Percentiles rank a stretch among this genome's conserved stretches.
phyloP scores from a whole-genome alignment of 2,888 invertebrate species.

The Brachylomia viminalis region DNA sequence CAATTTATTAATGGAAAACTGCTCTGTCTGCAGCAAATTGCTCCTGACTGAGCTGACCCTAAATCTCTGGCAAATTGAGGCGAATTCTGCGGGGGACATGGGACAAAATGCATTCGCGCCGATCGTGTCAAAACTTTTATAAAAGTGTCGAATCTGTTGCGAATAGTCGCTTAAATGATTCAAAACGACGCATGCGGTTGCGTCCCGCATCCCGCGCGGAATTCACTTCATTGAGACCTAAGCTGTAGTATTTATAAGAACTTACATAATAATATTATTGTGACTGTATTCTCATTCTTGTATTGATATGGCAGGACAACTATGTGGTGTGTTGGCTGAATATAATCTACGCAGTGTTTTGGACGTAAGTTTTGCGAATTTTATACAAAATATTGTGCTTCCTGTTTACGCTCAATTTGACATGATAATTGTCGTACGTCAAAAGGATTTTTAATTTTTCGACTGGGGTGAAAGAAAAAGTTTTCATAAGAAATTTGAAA shows the following conservation, averaged over 20 bases:
- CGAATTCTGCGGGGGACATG: background rate
- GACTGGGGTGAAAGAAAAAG: background rate
- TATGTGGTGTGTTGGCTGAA: background rate
- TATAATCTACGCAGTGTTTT: background rate
- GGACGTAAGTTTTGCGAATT: conserved; percentile 5
- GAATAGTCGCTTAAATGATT: background rate
- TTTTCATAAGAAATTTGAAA: background rate
- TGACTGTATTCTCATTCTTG: conserved; percentile 14
- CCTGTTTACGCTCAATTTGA: conserved; percentile 17
- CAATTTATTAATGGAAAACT: background rate
- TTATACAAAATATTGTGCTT: conserved; percentile 1
- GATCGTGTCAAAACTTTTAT: background rate
- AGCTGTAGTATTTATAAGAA: background rate
- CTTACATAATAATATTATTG: background rate
- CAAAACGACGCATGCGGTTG: no score
- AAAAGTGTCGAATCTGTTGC: background rate
- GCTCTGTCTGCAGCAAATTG: background rate
- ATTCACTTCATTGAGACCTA: background rate
- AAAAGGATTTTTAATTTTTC: background rate
- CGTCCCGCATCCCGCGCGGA: background rate
- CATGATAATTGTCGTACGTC: conserved; percentile 2
- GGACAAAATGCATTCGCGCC: no score
- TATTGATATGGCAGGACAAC: background rate
- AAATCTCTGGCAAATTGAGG: background rate
- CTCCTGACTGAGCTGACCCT: background rate